phyloP scores from a whole-genome alignment of 2,113 vertebrate species.

The Pungitius pungitius region DNA sequence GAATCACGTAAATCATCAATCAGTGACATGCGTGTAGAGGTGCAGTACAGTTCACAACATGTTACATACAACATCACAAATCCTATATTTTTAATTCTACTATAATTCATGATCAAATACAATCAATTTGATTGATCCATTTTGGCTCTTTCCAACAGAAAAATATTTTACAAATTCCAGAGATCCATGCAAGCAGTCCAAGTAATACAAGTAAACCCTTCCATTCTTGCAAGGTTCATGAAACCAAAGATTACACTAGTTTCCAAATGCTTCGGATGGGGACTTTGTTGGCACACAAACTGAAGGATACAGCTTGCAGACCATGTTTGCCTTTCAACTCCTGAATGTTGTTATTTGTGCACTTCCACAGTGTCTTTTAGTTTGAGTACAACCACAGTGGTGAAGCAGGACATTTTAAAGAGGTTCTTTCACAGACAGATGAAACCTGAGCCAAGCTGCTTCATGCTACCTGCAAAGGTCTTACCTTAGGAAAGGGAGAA shows the following conservation, averaged over 20 bases:
- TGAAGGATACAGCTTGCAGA: neutral
- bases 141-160: neutral
- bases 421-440: too few relatives aligned
- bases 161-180: neutral
- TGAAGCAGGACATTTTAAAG: neutral
- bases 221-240: too few relatives aligned
- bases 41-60: neutral
- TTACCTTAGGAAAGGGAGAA: constrained; percentile 75
- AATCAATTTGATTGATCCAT: too few relatives aligned
- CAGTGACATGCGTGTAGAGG: neutral
- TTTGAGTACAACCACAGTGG: neutral
- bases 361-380: too few relatives aligned
- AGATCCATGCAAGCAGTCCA: too few relatives aligned
- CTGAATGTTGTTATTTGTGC: too few relatives aligned
- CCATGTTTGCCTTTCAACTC: neutral
- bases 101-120: too few relatives aligned
- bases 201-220: too few relatives aligned
- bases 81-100: too few relatives aligned
- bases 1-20: neutral
- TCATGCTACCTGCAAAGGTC: neutral
- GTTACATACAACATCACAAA: neutral
- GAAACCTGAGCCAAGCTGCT: neutral
- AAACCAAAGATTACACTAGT: too few relatives aligned
- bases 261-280: neutral
- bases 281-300: neutral